Evolutionary conservation across 2,113 vertebrate genomes (phyloP).

Genomic region (Sialia sialis): DNA sequence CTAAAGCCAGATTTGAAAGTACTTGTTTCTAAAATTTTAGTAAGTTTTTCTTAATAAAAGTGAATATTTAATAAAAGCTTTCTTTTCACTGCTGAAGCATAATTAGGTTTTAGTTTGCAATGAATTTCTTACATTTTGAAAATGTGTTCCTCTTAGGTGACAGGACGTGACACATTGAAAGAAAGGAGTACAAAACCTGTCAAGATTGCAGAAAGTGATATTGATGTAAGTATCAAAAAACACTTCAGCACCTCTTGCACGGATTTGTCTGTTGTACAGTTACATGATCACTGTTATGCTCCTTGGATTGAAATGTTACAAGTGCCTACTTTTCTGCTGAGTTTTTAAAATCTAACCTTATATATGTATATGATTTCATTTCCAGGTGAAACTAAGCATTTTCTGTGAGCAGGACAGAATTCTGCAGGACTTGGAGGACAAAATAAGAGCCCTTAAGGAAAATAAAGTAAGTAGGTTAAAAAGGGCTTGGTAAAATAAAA

Average conservation of each 20-base stretch:
- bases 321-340: background rate
- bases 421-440: slow-evolving; percentile 92
- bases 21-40: background rate
- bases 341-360: background rate
- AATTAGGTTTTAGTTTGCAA: background rate
- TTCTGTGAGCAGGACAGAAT: slow-evolving; percentile 97
- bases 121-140: background rate
- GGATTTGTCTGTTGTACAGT: background rate
- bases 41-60: background rate
- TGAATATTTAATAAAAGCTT: background rate
- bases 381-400: slow-evolving; percentile 91
- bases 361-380: background rate
- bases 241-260: background rate
- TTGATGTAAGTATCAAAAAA: slow-evolving; percentile 83
- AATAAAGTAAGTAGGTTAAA: slow-evolving; percentile 83
- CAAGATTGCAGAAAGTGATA: slow-evolving; percentile 94
- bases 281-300: background rate
- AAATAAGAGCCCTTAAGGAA: slow-evolving; percentile 90
- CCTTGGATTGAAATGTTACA: background rate
- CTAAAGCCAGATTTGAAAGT: background rate
- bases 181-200: slow-evolving; percentile 86
- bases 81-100: background rate
- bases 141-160: slow-evolving; percentile 78
- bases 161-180: slow-evolving; percentile 84
- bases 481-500: background rate